Evolutionary conservation across 2,888 invertebrate genomes (phyloP).

Genomic region (Sesia apiformis): DNA sequence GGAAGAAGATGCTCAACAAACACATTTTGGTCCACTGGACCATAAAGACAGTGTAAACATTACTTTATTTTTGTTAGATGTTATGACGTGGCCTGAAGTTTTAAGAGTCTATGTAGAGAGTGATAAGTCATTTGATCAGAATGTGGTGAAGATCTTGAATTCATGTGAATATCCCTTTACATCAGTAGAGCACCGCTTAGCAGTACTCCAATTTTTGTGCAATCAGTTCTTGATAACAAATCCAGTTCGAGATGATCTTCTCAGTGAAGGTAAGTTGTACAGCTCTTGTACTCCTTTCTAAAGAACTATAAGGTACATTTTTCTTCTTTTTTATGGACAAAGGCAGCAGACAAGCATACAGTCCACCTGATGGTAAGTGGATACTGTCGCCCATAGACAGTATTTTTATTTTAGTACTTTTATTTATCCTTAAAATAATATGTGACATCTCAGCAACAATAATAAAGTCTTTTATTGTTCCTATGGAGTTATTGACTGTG

Average conservation of each 20-base stretch:
- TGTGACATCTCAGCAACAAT: background rate
- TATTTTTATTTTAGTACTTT: background rate
- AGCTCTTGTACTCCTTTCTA: too few relatives aligned
- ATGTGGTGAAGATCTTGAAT: constrained; percentile 80
- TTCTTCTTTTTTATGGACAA: too few relatives aligned
- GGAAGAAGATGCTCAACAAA: constrained; percentile 95
- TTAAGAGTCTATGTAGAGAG: constrained; percentile 92
- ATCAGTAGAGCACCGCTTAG: constrained; percentile 83
- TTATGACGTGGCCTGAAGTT: constrained; percentile 97
- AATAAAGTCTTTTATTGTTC: too few relatives aligned
- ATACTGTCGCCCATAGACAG: too few relatives aligned
- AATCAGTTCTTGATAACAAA: constrained; percentile 96
- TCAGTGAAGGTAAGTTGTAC: constrained; percentile 85
- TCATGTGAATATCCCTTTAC: constrained; percentile 93
- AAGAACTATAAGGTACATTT: background rate
- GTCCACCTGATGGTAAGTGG: too few relatives aligned
- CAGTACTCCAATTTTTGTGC: constrained; percentile 91
- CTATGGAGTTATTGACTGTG: too few relatives aligned
- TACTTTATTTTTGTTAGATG: constrained; percentile 92
- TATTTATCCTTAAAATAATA: background rate
- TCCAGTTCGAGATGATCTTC: constrained; percentile 93
- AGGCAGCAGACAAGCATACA: too few relatives aligned
- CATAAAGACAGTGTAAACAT: constrained; percentile 98
- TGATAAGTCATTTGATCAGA: constrained; percentile 85
- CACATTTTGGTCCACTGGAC: constrained; percentile 96